A percentile compares a stretch with the other conserved stretches of the same genome.
phyloP scores from a whole-genome alignment of 2,113 vertebrate species.

The Lagopus muta region DNA sequence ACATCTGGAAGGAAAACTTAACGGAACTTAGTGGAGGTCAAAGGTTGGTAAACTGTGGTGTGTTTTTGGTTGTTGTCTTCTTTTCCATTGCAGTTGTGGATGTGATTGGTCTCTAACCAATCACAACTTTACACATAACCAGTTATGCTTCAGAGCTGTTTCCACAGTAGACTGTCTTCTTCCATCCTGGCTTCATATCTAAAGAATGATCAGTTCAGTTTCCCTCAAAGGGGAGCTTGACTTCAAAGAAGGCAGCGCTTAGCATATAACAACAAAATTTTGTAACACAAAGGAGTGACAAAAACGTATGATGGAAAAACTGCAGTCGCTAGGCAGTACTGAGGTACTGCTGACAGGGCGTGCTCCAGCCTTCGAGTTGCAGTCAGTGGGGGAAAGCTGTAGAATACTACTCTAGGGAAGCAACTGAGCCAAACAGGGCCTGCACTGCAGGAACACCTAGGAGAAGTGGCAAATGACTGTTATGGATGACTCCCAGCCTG shows the following conservation, averaged over 20 bases:
- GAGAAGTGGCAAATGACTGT: too few relatives aligned
- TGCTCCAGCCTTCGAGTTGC: neutral
- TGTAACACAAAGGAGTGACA: neutral
- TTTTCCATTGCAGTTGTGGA: neutral
- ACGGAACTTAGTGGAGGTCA: slow-evolving; percentile 97
- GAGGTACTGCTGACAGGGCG: neutral
- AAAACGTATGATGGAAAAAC: neutral
- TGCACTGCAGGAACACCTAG: too few relatives aligned
- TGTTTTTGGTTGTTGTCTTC: neutral
- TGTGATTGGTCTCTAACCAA: neutral
- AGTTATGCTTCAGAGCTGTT: neutral
- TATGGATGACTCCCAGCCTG: too few relatives aligned
- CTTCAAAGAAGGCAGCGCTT: neutral
- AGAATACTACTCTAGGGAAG: too few relatives aligned
- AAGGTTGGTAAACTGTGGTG: slow-evolving; percentile 75
- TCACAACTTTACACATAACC: too few relatives aligned
- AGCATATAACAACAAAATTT: neutral
- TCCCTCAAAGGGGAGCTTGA: neutral
- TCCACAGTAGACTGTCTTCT: neutral
- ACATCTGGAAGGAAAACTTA: slow-evolving; percentile 97
- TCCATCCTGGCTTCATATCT: neutral
- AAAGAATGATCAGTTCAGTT: neutral
- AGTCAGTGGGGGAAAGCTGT: too few relatives aligned
- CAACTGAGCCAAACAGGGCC: too few relatives aligned
- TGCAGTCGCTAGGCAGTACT: neutral